Conservation (phyloP, 92 coral and sea anemone genomes). For the Phenganax subtilis region DNA sequence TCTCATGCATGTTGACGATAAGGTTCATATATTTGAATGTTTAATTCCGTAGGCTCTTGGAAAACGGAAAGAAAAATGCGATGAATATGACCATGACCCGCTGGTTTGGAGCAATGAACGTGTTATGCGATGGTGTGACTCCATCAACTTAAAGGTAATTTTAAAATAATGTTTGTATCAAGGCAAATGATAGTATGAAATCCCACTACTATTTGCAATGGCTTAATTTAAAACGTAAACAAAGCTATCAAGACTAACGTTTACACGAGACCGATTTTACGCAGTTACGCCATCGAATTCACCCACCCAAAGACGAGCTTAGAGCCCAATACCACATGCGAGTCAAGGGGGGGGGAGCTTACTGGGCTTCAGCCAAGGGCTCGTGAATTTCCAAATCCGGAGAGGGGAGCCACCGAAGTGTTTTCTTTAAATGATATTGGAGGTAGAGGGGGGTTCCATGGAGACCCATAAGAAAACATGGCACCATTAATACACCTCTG, state of each 20-base stretch:
- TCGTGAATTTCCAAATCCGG: neutral
- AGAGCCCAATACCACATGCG: no score
- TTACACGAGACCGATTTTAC: neutral
- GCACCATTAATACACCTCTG: no score
- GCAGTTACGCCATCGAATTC: neutral
- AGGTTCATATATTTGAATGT: neutral
- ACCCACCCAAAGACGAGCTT: neutral
- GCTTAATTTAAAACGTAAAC: no score
- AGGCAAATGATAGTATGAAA: no score
- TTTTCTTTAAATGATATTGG: neutral
- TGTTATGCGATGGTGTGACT: slow-evolving; percentile 82
- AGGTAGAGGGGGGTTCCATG: no score
- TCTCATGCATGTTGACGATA: neutral
- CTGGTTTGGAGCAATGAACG: slow-evolving; percentile 93
- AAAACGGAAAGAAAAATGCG: slow-evolving; percentile 65
- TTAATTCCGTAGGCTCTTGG: slow-evolving; percentile 49
- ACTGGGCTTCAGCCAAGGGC: no score
- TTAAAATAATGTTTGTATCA: no score
- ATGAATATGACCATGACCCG: slow-evolving; percentile 74
- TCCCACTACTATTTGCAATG: no score
- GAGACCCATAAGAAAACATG: no score
- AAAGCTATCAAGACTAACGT: no score
- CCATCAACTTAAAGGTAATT: slow-evolving; percentile 79
- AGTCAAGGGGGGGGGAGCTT: no score
- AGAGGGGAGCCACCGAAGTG: neutral